Base-by-base conservation (phyloP, 2,797 vertebrate genomes). In the Bryconaethiops microstoma region DNA sequence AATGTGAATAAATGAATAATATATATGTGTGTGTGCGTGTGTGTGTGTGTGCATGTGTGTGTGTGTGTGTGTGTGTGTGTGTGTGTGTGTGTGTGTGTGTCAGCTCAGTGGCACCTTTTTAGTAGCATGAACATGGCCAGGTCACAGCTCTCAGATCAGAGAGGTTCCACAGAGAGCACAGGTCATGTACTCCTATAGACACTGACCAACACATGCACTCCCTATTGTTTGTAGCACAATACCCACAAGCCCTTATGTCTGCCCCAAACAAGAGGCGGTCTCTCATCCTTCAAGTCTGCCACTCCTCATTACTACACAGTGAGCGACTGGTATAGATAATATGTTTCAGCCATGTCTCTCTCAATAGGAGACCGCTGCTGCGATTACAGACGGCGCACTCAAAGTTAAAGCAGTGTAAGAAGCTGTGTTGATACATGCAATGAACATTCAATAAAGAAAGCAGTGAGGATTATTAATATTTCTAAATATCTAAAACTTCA, bases 171-270 rank as follows among this genome's bases (percentile, higher is more conserved):
- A 21, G 23, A 78, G 54, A 35, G 21, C 59, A n/a, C 73, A 83
- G 77, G 77, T 79, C 81, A 83, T 60, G 23, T 69, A 45, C 39
- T 83, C 48, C 72, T 71, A 39, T 59, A 62, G 67, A 72, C 72
- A 52, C 67, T 72, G 63, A 77, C 39, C 75, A 63, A 72, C 60
- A 79, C 67, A 83, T 55, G 52, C 52, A 78, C 23, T 71, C 35
- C 45, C 67, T 60, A 50, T 77, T 80, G 74, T 77, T 80, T 60
- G 29, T 35, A 72, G 40, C 59, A 79, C 74, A 73, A 59, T 73
- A 76, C 75, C 25, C 74, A 67, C 25, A 76, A 48, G 69, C 39
- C 59, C 39, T 45, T 42, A 78, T 60, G 77, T 82, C 71, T 78
- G 21, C 54, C 39, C 54, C 21, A 16, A 54, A 62, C 42, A 78